Evolutionary conservation across 2,113 vertebrate species (phyloP).

Genomic region (Procapra przewalskii): DNA sequence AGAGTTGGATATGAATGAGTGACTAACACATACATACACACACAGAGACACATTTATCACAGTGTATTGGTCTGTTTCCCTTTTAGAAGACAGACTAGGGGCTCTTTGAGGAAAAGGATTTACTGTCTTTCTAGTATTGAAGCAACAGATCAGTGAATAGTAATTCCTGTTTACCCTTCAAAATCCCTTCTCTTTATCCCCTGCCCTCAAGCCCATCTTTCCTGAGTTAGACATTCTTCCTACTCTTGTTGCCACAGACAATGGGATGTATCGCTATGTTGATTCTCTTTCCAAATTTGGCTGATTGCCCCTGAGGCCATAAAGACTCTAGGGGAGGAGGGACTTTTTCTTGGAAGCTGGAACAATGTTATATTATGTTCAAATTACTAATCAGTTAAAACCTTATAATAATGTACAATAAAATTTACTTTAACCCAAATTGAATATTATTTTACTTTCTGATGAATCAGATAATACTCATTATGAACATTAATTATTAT

Average conservation of each 20-base stretch:
- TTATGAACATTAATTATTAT: conserved; percentile 28
- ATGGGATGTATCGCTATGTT: not conserved
- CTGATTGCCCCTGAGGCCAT: not conserved
- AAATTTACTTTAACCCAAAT: not conserved
- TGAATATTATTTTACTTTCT: conserved; percentile 22
- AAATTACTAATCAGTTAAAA: not conserved
- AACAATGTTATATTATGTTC: not conserved
- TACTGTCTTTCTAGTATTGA: not conserved
- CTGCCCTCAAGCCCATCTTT: not conserved
- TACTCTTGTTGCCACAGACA: not conserved
- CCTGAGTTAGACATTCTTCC: not conserved
- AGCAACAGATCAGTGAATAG: not conserved
- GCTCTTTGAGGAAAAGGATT: not conserved
- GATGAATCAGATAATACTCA: not conserved
- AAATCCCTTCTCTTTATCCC: not conserved
- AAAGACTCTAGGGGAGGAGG: not conserved
- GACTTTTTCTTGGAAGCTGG: not conserved
- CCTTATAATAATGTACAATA: not conserved
- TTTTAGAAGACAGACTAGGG: not conserved
- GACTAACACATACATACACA: not conserved
- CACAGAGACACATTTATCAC: not conserved
- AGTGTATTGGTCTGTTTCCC: not conserved
- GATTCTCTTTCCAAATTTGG: not conserved
- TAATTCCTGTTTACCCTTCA: not conserved
- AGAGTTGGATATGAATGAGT: not conserved